phyloP scores from a whole-genome alignment of 2,888 invertebrate genomes.

The Anorthoa munda region DNA sequence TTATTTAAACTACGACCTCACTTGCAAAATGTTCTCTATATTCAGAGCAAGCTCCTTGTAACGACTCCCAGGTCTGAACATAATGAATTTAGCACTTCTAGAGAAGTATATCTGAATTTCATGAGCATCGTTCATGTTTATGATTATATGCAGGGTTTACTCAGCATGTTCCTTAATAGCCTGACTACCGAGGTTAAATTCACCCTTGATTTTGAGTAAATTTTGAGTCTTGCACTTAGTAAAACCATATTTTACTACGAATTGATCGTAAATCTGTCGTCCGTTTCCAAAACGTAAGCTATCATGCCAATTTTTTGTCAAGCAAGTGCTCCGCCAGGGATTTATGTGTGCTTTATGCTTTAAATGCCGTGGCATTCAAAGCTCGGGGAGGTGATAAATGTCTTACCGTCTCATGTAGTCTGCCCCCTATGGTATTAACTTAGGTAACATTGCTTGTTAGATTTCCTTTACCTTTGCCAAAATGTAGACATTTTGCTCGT shows the following conservation, averaged over 20 bases:
- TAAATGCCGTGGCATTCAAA: constrained; percentile 45
- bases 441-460: not conserved
- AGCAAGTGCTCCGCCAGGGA: constrained; percentile 10
- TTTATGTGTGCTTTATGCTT: constrained; percentile 47
- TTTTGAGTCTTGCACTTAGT: not conserved
- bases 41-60: constrained; percentile 32
- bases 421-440: constrained; percentile 18
- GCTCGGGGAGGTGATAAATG: constrained; percentile 48
- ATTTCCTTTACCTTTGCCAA: constrained; percentile 1
- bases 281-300: not conserved
- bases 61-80: constrained; percentile 32
- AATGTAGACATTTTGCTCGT: constrained; percentile 1
- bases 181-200: not conserved
- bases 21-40: constrained; percentile 52
- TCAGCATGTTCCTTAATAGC: not conserved
- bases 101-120: constrained; percentile 27
- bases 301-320: constrained; percentile 25
- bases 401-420: constrained; percentile 18
- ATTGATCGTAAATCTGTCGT: constrained; percentile 1
- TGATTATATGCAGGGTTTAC: constrained; percentile 10
- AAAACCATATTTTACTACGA: not conserved
- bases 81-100: constrained; percentile 55
- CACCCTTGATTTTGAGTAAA: not conserved
- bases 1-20: constrained; percentile 56
- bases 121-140: constrained; percentile 20